A percentile compares a stretch with the other conserved stretches of the same genome.
Evolutionary conservation across 2,797 vertebrate genomes (phyloP).

Genomic region (Peromyscus aztecus): DNA sequence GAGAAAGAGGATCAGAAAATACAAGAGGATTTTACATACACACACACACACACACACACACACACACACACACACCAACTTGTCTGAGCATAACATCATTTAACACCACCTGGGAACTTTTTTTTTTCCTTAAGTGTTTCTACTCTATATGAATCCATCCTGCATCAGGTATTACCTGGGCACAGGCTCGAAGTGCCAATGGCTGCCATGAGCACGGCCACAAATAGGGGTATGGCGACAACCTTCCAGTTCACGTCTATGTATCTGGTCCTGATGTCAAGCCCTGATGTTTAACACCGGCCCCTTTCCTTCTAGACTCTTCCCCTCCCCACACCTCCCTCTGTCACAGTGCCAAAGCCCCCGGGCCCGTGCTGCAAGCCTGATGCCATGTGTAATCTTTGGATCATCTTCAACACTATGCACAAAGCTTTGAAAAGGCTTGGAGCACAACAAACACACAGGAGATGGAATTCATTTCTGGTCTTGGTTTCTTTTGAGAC

Average conservation of each 20-base stretch:
- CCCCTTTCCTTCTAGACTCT: background rate
- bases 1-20: background rate
- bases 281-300: no score
- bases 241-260: background rate
- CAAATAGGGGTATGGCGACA: background rate
- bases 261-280: background rate
- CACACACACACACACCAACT: background rate
- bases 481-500: background rate
- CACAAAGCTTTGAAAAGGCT: slow-evolving; percentile 3
- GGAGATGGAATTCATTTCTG: background rate
- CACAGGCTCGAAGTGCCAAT: background rate
- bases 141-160: background rate
- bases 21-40: background rate
- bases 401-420: background rate
- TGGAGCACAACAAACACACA: background rate
- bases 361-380: background rate
- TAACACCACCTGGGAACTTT: background rate
- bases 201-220: background rate
- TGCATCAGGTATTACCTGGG: background rate
- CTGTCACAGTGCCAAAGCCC: background rate
- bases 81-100: background rate
- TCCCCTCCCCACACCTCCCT: background rate
- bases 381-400: background rate
- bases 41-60: no score
- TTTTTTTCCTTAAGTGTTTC: background rate